Percentiles rank a stretch among this genome's conserved stretches.
Evolutionary conservation across 2,113 vertebrate genomes (phyloP).

Genomic region (Rhinopithecus roxellana): DNA sequence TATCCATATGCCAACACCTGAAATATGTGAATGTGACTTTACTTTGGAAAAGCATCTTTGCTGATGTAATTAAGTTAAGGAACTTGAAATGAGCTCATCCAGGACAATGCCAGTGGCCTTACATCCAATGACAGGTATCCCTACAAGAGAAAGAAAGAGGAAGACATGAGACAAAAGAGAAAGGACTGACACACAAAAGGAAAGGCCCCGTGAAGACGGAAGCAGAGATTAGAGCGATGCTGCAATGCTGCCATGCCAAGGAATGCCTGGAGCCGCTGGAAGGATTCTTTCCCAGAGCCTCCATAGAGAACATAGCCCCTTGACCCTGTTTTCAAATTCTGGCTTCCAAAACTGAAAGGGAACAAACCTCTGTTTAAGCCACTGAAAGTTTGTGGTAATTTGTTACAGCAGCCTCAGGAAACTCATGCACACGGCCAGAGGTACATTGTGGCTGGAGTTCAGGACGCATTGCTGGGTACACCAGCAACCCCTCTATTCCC

Average conservation of each 20-base stretch:
- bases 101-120: background rate
- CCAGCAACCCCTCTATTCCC: background rate
- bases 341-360: background rate
- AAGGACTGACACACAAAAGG: background rate
- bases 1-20: background rate
- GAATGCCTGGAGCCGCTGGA: background rate
- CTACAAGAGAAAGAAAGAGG: background rate
- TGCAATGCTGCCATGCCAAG: background rate
- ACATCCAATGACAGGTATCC: background rate
- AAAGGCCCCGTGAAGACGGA: background rate
- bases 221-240: background rate
- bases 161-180: background rate
- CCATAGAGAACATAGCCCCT: background rate
- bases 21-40: background rate
- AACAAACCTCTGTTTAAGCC: background rate
- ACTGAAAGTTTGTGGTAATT: background rate
- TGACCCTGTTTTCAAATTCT: background rate
- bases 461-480: background rate
- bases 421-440: background rate
- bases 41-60: background rate
- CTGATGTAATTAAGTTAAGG: background rate
- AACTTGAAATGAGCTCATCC: background rate
- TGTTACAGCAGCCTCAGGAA: background rate
- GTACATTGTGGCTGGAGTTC: background rate
- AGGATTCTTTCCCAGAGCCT: background rate